These are phyloP conservation scores for Spondyliosoma cantharus DNA, from an alignment of 2,797 vertebrate genomes.

Conservation along the genomic window DNA sequence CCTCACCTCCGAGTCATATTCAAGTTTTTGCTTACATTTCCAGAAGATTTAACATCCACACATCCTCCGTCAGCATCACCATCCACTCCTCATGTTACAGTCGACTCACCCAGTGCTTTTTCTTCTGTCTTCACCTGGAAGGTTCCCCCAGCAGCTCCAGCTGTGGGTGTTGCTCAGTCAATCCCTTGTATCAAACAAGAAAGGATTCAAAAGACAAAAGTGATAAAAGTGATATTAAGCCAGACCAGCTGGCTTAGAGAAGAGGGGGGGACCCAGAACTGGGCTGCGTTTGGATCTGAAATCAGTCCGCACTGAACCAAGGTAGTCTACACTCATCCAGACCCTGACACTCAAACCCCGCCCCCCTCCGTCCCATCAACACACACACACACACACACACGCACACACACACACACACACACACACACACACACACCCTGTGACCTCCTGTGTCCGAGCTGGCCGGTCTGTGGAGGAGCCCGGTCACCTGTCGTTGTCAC, in stretches of 20 bases:
- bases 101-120: constrained; percentile 66
- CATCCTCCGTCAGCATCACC: not conserved
- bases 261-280: constrained; percentile 70
- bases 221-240: constrained; percentile 67
- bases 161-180: constrained; percentile 65
- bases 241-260: constrained; percentile 86
- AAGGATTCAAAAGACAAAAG: constrained; percentile 18
- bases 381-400: constrained; percentile 35
- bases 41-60: not conserved
- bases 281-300: constrained; percentile 78
- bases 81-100: too few species aligned
- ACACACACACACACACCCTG: constrained; percentile 55
- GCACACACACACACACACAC: constrained; percentile 34
- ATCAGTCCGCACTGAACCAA: constrained; percentile 66
- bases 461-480: constrained; percentile 59
- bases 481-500: constrained; percentile 81
- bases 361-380: constrained; percentile 30
- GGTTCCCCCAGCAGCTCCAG: constrained; percentile 78
- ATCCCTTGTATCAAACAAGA: constrained; percentile 78
- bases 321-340: constrained; percentile 52
- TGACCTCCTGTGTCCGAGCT: constrained; percentile 68
- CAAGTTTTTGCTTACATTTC: not conserved
- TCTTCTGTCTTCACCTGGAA: constrained; percentile 76
- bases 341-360: constrained; percentile 39
- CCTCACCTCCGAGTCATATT: not conserved